Conservation (phyloP, 2,113 vertebrate species). For the Chionomys nivalis region DNA sequence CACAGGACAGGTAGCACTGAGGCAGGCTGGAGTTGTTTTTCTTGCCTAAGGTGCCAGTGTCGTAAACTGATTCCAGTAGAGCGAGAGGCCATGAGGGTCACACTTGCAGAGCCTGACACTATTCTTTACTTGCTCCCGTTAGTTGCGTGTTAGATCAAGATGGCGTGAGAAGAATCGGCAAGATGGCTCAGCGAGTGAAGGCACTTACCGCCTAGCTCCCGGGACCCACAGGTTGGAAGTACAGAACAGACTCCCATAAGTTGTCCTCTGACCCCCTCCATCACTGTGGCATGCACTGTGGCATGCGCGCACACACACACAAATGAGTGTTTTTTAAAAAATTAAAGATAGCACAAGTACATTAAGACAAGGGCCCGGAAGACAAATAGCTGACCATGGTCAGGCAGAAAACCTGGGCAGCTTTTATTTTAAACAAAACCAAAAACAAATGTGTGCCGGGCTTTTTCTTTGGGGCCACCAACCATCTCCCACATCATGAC, state of each 20-base stretch:
- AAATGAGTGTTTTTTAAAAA: too few relatives aligned
- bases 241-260: background rate
- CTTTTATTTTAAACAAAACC: background rate
- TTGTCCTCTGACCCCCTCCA: background rate
- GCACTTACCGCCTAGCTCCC: background rate
- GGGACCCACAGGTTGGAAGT: background rate
- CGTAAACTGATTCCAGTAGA: background rate
- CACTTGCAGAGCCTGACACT: background rate
- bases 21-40: background rate
- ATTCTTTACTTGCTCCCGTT: background rate
- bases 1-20: background rate
- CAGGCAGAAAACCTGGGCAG: background rate
- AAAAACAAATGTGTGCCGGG: background rate
- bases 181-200: background rate
- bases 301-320: background rate
- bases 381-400: background rate
- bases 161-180: fast-evolving
- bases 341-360: background rate
- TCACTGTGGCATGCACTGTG: too few relatives aligned
- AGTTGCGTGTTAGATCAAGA: background rate
- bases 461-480: background rate
- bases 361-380: background rate
- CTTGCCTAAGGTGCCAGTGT: background rate
- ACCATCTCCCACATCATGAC: background rate
- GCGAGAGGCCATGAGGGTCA: background rate